Evolutionary conservation across 2,888 invertebrate genomes (phyloP), one percentile per base, ranked within the genome.

Genomic region (Cyclophora punctaria): DNA sequence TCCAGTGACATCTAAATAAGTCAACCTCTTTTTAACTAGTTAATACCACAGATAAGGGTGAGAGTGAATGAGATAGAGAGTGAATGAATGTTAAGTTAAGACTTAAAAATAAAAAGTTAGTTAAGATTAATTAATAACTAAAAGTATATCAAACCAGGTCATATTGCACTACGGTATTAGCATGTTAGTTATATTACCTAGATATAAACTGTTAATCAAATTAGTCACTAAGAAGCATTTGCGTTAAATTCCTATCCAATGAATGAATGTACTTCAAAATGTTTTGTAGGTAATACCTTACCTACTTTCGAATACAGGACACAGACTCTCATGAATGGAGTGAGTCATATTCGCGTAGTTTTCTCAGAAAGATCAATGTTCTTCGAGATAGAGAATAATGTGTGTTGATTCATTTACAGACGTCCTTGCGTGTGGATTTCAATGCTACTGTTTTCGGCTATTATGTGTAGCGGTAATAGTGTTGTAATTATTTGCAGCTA

Each of bases 391-490:
- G 51, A 48, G 49, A 48, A 57, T 59, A 48, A 57, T 59, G 60
- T 55, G 48, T 48, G 69, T 70, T 73, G 72, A 77, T 65, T 78
- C 73, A 78, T 66, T 67, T 59, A 52, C 59, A 53, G 66, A 69
- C 71, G 77, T 70, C 75, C 78, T 76, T 78, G 77, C 60, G 50
- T 66, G 55, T 63, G 65, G 63, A 71, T 66, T 61, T 5, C 37
- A 37, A 37, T 37, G 37, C 5, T 37, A 5, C 37, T 37, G 4
- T 37, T 37, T 37, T 37, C 51, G 51, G 52, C 35, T 58, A 56
- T 59, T 20, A 20, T 1, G 4, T 37, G 37, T 37, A 37, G 37
- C 37, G 37, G 20, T 20, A 20, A 20, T 20, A 20, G 20, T 20
- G 20, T 20, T 20, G 20, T 20, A 20, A 20, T 20, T 20, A 20